Conservation (phyloP, 1,140 invertebrate species). For the Rhagoletis zephyria region DNA sequence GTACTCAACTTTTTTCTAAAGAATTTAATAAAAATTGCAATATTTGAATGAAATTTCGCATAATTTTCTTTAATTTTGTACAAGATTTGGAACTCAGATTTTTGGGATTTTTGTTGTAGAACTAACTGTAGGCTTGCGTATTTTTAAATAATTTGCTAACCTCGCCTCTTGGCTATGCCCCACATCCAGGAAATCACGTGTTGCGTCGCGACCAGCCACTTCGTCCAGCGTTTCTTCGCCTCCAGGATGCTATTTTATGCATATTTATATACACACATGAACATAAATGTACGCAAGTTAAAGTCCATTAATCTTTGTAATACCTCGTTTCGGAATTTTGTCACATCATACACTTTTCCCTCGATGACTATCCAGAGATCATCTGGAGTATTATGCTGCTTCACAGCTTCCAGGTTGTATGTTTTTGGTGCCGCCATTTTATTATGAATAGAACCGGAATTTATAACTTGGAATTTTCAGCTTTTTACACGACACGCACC, state of each 20-base stretch:
- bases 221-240: conserved; percentile 87
- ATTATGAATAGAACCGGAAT: not conserved
- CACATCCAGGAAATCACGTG: conserved; percentile 88
- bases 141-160: conserved; percentile 64
- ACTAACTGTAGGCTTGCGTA: not conserved
- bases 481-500: not conserved
- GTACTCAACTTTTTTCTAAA: too few species aligned
- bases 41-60: too few species aligned
- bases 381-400: conserved; percentile 74
- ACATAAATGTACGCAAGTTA: not conserved
- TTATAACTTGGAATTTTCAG: not conserved
- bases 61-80: too few species aligned
- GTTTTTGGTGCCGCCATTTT: conserved; percentile 54
- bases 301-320: conserved; percentile 51
- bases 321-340: conserved; percentile 79
- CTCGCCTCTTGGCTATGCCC: conserved; percentile 88
- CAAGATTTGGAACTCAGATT: too few species aligned
- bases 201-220: conserved; percentile 83
- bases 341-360: conserved; percentile 80
- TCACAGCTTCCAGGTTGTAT: conserved; percentile 75
- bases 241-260: conserved; percentile 82
- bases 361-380: conserved; percentile 79
- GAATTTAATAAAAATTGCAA: too few species aligned
- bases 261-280: conserved; percentile 46
- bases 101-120: too few species aligned